Percentiles rank a stretch among this genome's conserved stretches.
phyloP scores from a whole-genome alignment of 1,140 invertebrate genomes.

The Wiebesia pumilae region DNA sequence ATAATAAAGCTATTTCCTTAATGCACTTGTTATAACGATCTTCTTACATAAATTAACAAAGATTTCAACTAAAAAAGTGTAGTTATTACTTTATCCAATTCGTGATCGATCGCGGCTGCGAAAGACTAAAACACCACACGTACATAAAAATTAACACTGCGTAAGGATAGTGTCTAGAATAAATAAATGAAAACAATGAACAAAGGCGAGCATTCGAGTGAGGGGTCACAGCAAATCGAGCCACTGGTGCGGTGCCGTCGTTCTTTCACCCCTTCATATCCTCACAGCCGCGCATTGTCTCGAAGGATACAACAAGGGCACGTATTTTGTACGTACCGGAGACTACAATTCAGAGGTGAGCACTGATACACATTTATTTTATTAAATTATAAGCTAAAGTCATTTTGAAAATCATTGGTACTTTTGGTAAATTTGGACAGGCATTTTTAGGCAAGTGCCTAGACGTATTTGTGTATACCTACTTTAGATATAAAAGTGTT shows the following conservation, averaged over 20 bases:
- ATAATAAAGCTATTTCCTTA: not conserved
- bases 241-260: constrained; percentile 87
- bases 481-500: too few species aligned
- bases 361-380: constrained; percentile 17
- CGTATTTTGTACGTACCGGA: constrained; percentile 81
- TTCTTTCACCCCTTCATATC: constrained; percentile 81
- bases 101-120: not conserved
- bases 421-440: not conserved
- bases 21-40: not conserved
- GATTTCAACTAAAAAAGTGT: not conserved
- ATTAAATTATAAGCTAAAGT: not conserved
- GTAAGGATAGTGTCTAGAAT: not conserved
- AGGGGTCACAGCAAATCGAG: constrained; percentile 76
- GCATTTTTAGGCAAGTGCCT: too few species aligned
- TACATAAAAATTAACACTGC: too few species aligned
- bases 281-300: constrained; percentile 89
- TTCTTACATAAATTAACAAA: not conserved
- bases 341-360: constrained; percentile 82
- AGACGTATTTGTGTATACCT: too few species aligned
- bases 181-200: not conserved
- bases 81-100: not conserved
- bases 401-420: not conserved
- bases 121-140: not conserved
- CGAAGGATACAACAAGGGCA: constrained; percentile 80
- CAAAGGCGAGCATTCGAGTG: constrained; percentile 82